These are phyloP conservation scores for Pseudomugil tenellus DNA, from an alignment of 2,797 vertebrate species.

Conservation along the genomic window DNA sequence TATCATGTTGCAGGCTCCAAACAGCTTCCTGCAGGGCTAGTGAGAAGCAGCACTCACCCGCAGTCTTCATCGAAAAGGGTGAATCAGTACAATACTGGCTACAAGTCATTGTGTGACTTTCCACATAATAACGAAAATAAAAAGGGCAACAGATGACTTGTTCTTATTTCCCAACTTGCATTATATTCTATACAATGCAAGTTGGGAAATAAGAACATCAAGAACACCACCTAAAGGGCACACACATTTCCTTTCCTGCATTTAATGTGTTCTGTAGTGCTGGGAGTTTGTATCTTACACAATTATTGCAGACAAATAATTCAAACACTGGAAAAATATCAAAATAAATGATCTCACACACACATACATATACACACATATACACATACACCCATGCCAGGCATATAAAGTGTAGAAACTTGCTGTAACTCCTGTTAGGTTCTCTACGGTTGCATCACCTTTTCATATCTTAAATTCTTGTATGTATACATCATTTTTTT, in stretches of 20 bases:
- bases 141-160: too few species aligned
- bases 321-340: neutral
- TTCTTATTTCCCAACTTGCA: too few species aligned
- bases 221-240: neutral
- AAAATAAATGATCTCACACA: neutral
- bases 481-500: too few species aligned
- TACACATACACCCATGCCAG: too few species aligned
- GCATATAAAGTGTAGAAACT: neutral
- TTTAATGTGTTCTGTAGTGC: neutral
- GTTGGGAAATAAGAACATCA: neutral
- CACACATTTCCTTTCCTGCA: neutral
- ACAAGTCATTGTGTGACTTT: slow-evolving; percentile 2
- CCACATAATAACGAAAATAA: neutral
- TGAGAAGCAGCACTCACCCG: slow-evolving; percentile 26
- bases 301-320: neutral
- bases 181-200: neutral
- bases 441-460: neutral
- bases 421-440: neutral
- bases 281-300: neutral
- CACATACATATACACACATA: too few species aligned
- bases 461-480: neutral
- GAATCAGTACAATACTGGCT: slow-evolving; percentile 11
- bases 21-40: slow-evolving; percentile 35
- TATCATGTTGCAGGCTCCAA: slow-evolving; percentile 56
- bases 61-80: slow-evolving; percentile 25